Evolutionary conservation across 2,113 vertebrate genomes (phyloP).

Genomic region (Labeo catla): DNA sequence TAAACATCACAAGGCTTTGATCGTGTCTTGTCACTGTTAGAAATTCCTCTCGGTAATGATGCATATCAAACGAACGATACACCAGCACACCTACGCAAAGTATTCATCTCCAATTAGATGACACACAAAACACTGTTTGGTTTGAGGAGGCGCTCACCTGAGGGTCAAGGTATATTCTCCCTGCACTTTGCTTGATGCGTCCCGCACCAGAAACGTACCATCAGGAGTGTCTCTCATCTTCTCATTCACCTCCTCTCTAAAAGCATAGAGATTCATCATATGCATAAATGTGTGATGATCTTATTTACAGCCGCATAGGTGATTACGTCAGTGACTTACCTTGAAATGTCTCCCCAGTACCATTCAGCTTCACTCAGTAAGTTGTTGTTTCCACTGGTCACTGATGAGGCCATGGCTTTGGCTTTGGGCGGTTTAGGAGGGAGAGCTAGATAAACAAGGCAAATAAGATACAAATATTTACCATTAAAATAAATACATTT

Average conservation of each 20-base stretch:
- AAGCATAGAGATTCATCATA: conserved; percentile 19
- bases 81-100: background rate
- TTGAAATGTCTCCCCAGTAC: conserved; percentile 99
- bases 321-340: conserved; percentile 72
- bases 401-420: conserved; percentile 67
- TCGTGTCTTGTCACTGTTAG: background rate
- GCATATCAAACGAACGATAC: conserved; percentile 7
- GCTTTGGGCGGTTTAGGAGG: conserved; percentile 96
- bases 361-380: conserved; percentile 98
- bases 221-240: conserved; percentile 97
- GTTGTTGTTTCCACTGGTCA: conserved; percentile 94
- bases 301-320: background rate
- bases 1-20: conserved; percentile 26
- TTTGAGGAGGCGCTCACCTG: conserved; percentile 75
- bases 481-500: background rate
- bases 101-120: background rate
- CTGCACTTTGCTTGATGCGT: conserved; percentile 98
- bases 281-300: background rate
- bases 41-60: background rate
- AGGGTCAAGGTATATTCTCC: conserved; percentile 97
- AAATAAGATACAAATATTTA: conserved; percentile 22
- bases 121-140: background rate
- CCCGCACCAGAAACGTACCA: conserved; percentile 96
- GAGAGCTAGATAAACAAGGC: conserved; percentile 80
- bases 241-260: conserved; percentile 97